Conservation (phyloP, 2,113 vertebrate species). For the Rhinoptilus africanus region DNA sequence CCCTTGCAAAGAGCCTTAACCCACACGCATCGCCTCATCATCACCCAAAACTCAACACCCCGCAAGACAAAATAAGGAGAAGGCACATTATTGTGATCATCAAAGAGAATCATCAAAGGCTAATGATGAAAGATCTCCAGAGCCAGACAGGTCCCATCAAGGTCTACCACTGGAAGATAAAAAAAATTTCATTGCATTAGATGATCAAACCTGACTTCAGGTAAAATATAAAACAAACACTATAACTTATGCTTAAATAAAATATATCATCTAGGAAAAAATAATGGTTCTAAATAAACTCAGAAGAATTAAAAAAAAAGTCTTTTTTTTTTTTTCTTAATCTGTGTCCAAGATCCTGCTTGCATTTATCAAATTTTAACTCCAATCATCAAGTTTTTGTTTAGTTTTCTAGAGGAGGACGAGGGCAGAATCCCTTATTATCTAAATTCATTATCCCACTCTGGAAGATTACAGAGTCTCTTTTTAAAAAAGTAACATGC, state of each 20-base stretch:
- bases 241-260: neutral
- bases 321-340: neutral
- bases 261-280: neutral
- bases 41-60: neutral
- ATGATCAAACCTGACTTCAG: neutral
- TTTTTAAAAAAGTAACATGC: neutral
- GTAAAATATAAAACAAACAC: neutral
- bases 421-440: neutral
- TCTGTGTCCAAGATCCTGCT: neutral
- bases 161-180: neutral
- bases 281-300: neutral
- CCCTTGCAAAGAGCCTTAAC: neutral
- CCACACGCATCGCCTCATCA: neutral
- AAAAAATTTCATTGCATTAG: neutral
- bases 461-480: neutral
- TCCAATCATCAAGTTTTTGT: neutral
- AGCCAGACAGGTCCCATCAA: neutral
- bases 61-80: neutral
- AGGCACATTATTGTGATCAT: fast-evolving
- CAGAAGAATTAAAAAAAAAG: neutral
- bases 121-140: neutral
- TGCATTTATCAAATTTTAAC: neutral
- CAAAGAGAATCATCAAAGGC: neutral
- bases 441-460: neutral
- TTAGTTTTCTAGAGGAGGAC: neutral